Base-by-base conservation (phyloP, 2,888 invertebrate species). In the Mythimna loreyi region DNA sequence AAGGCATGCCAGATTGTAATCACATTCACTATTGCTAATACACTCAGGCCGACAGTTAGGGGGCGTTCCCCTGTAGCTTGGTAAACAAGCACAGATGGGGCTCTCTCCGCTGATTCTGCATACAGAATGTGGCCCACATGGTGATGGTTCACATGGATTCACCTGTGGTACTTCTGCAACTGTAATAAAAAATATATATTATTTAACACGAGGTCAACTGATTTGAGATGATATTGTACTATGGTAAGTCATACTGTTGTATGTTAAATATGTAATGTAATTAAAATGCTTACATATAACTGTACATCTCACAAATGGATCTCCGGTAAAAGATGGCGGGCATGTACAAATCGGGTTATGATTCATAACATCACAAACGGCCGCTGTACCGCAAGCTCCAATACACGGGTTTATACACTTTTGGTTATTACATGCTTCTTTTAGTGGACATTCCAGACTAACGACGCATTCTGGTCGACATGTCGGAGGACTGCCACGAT, bases 11-110 rank as follows among this genome's bases (percentile, higher is more conserved):
- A 97, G 92, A 81, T 96, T 96, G 84, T 96, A 96, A 50, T 96
- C 92, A 87, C 98, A 98, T 92, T 98, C 98, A 65, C 97, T 97
- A 86, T 98, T 98, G 77, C 97, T 97, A 58, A 97, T 96, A 90
- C 98, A 98, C 93, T 98, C 98, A 5, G 98, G 98, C 76, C 97
- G 95, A 86, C 98, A 98, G 85, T 97, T 97, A 77, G 98, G 98
- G 47, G 98, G 97, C 30, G 96, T 93, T 60, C 98, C 98, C 75
- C 96, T 96, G 82, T 97, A 97, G 78, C 96, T 96, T 59, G 97
- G 95, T 63, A 97, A 91, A 86, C 98, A 98, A 36, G 97, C 97
- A 87, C 98, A 98, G 2, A 98, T 96, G 3, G 98, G 97, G 58
- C 96, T 96, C 72, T 97, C 97, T 30, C 97, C 97, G 47, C 96